phyloP scores from a whole-genome alignment of 2,888 invertebrate species.

The Drosophila phalerata region DNA sequence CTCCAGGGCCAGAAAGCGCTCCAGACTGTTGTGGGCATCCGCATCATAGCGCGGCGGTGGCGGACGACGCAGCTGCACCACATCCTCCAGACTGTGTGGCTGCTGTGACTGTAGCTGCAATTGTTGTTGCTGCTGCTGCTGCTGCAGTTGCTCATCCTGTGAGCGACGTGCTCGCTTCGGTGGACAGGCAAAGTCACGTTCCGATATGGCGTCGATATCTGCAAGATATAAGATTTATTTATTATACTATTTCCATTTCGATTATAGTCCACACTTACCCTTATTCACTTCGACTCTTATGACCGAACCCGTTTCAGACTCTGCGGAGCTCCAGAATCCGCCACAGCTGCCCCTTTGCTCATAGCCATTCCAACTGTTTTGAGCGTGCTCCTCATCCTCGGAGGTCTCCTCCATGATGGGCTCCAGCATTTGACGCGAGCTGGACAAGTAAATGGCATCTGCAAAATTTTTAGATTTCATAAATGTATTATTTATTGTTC shows the following conservation, averaged over 20 bases:
- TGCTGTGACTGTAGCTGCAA: slow-evolving; percentile 18
- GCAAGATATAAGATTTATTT: background rate
- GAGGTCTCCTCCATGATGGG: slow-evolving; percentile 96
- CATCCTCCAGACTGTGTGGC: slow-evolving; percentile 66
- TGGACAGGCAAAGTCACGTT: slow-evolving; percentile 91
- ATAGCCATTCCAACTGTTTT: slow-evolving; percentile 83
- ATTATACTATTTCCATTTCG: background rate
- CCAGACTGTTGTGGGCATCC: slow-evolving; percentile 75
- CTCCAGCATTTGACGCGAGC: slow-evolving; percentile 88
- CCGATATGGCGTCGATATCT: slow-evolving; percentile 87
- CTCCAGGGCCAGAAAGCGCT: slow-evolving; percentile 77
- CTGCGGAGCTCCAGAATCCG: slow-evolving; percentile 87
- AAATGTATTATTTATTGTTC: background rate
- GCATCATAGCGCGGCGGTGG: slow-evolving; percentile 59
- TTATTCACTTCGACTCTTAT: slow-evolving; percentile 88
- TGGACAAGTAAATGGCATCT: slow-evolving; percentile 84
- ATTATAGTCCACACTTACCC: slow-evolving; percentile 67
- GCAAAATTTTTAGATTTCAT: slow-evolving; percentile 1
- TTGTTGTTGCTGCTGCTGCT: slow-evolving; percentile 4
- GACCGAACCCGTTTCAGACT: slow-evolving; percentile 93
- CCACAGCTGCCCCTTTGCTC: slow-evolving; percentile 65
- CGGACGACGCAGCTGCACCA: slow-evolving; percentile 69
- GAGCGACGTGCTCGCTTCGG: slow-evolving; percentile 89
- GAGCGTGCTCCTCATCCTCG: slow-evolving; percentile 88
- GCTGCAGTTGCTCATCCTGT: slow-evolving; percentile 84